These are phyloP conservation scores for Caranx melampygus DNA, from an alignment of 2,113 vertebrate species.

Conservation along the genomic window DNA sequence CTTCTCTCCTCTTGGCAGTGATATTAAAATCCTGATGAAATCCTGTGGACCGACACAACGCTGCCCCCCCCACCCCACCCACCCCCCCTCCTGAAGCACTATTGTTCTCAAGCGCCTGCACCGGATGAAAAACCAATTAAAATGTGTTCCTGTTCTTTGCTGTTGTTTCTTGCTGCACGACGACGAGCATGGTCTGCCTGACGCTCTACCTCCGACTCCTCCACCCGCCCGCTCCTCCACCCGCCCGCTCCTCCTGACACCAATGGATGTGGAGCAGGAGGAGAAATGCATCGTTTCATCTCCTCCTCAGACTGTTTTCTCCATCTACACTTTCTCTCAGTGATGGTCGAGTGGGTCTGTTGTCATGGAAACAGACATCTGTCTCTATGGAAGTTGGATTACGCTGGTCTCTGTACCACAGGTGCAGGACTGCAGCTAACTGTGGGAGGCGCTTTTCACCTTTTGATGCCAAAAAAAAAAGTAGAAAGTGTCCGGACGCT, in stretches of 20 bases:
- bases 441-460: not conserved
- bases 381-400: conserved; percentile 34
- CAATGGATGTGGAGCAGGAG: not conserved
- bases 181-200: conserved; percentile 72
- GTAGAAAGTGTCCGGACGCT: not conserved
- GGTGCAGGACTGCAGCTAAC: not conserved
- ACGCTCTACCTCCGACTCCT: conserved; percentile 57
- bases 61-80: not conserved
- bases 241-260: conserved; percentile 13
- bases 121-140: conserved; percentile 31
- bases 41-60: not conserved
- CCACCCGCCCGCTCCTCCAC: not conserved
- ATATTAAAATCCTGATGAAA: conserved; percentile 80
- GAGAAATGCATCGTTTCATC: not conserved
- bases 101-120: conserved; percentile 45
- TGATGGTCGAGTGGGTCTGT: not conserved
- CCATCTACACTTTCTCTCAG: not conserved
- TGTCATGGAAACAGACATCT: conserved; percentile 25
- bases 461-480: conserved; percentile 56
- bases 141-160: conserved; percentile 41
- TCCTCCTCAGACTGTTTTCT: conserved; percentile 22
- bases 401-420: not conserved
- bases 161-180: conserved; percentile 75
- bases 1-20: conserved; percentile 57
- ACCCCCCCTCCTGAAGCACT: conserved; percentile 43